phyloP scores from a whole-genome alignment of 2,113 vertebrate species.

The Clinocottus analis region DNA sequence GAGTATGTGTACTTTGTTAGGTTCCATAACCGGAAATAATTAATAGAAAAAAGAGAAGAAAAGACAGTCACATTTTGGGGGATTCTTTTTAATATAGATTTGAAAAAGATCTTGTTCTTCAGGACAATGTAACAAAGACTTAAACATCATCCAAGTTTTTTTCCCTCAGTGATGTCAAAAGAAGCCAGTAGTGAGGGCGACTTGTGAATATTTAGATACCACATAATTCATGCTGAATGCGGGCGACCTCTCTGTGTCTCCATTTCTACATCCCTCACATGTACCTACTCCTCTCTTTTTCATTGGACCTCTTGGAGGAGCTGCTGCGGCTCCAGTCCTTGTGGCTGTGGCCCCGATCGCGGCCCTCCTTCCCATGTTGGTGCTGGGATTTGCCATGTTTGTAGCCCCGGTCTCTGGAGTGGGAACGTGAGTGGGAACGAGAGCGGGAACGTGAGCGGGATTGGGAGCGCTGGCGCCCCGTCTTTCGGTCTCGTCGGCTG shows the following conservation, averaged over 20 bases:
- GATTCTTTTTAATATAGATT: constrained; percentile 19
- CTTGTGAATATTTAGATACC: not conserved
- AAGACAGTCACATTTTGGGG: not conserved
- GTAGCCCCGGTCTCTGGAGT: constrained; percentile 85
- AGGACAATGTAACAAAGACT: not conserved
- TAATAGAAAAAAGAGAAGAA: not conserved
- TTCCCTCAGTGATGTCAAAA: not conserved
- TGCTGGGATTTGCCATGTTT: constrained; percentile 64
- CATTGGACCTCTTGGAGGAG: constrained; percentile 89
- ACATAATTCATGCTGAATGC: constrained; percentile 4
- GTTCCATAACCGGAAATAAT: not conserved
- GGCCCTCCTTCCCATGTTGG: constrained; percentile 83
- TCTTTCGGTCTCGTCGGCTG: constrained; percentile 78
- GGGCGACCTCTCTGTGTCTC: not conserved
- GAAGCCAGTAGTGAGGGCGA: not conserved
- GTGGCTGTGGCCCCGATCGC: constrained; percentile 71
- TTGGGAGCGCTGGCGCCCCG: constrained; percentile 76
- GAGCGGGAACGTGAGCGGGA: constrained; percentile 58
- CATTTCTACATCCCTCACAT: constrained; percentile 70
- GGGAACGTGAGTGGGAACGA: too few species aligned
- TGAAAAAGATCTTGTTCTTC: constrained; percentile 1
- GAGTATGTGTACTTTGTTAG: not conserved
- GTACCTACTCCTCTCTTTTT: constrained; percentile 88
- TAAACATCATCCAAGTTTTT: not conserved
- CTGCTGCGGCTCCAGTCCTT: constrained; percentile 83